phyloP scores from a whole-genome alignment of 1,140 invertebrate genomes.

The Drosophila bocki region DNA sequence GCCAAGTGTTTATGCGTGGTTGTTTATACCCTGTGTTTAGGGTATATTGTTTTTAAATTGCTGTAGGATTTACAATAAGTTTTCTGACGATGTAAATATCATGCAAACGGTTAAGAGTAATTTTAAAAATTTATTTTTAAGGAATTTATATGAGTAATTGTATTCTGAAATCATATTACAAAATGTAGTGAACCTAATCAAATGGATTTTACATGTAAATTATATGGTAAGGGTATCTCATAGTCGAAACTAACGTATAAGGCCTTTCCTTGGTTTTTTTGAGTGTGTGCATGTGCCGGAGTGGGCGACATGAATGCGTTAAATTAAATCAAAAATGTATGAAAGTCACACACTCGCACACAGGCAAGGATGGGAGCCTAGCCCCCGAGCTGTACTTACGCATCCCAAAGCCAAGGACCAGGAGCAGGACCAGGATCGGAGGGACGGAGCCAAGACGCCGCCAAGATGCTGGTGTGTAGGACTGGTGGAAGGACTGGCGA shows the following conservation, averaged over 20 bases:
- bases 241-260: not conserved
- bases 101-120: not conserved
- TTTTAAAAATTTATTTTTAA: not conserved
- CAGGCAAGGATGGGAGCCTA: slow-evolving; percentile 1
- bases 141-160: not conserved
- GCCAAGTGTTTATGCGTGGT: slow-evolving; percentile 21
- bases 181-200: too few species aligned
- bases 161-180: not conserved
- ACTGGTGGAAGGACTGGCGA: slow-evolving; percentile 60
- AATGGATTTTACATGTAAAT: not conserved
- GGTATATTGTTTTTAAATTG: not conserved
- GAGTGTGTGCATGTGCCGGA: slow-evolving; percentile 10
- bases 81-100: not conserved
- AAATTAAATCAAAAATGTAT: slow-evolving; percentile 79
- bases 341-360: slow-evolving; percentile 31
- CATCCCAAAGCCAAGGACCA: slow-evolving; percentile 51
- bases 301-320: slow-evolving; percentile 42
- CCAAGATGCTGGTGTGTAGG: slow-evolving; percentile 56
- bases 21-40: not conserved
- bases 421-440: slow-evolving; percentile 26
- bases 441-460: slow-evolving; percentile 34
- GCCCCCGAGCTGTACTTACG: slow-evolving; percentile 69
- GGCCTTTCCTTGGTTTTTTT: not conserved
- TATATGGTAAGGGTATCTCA: not conserved
- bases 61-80: not conserved